Percentiles rank a stretch among this genome's conserved stretches.
Evolutionary conservation across 2,113 vertebrate genomes (phyloP).

Genomic region (Rallus limicola): DNA sequence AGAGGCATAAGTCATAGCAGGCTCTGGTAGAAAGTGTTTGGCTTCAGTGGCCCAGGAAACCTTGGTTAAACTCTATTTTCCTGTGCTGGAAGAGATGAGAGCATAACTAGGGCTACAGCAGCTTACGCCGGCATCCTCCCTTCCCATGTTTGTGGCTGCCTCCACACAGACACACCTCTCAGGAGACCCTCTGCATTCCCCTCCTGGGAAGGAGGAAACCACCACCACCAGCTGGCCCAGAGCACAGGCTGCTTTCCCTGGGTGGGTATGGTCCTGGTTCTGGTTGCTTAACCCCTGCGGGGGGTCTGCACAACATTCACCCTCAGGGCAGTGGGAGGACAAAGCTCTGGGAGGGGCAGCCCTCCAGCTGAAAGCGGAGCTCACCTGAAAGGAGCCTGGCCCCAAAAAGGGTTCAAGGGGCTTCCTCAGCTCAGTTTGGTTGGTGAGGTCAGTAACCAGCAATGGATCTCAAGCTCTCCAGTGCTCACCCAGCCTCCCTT

Average conservation of each 20-base stretch:
- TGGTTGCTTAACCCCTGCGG: not conserved
- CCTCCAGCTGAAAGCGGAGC: not conserved
- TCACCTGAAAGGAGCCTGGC: not conserved
- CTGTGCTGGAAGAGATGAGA: not conserved
- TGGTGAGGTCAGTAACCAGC: not conserved
- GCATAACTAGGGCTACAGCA: not conserved
- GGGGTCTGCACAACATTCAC: fast-evolving
- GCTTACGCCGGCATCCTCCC: not conserved
- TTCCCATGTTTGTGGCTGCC: not conserved
- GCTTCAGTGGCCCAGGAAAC: not conserved
- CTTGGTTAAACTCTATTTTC: not conserved
- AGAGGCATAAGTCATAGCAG: not conserved
- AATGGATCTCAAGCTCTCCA: fast-evolving
- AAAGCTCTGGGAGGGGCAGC: not conserved
- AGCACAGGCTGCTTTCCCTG: not conserved
- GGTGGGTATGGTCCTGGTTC: fast-evolving
- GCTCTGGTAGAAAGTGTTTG: not conserved
- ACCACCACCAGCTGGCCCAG: not conserved
- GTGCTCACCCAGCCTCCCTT: not conserved
- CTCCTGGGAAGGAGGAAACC: not conserved
- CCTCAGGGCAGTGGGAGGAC: not conserved
- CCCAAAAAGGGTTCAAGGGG: not conserved
- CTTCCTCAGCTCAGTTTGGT: not conserved
- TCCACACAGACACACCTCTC: not conserved
- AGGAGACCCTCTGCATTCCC: not conserved